Evolutionary conservation across 2,888 invertebrate genomes (phyloP).

Genomic region (Mesorhabditis sp.): DNA sequence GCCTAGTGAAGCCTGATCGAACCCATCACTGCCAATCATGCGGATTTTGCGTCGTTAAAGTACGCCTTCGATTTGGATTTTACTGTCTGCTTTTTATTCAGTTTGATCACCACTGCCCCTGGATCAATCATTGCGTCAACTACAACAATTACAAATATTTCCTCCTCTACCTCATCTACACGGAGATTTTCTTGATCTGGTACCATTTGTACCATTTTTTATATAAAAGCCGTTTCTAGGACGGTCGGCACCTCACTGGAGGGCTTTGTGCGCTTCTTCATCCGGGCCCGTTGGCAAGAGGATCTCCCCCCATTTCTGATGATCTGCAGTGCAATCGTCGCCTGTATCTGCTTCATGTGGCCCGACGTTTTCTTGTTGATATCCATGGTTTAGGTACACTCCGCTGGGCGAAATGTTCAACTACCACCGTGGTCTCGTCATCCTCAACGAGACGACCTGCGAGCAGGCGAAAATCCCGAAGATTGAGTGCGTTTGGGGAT

Average conservation of each 20-base stretch:
- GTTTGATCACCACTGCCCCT: slow-evolving; percentile 45
- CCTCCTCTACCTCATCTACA: slow-evolving; percentile 42
- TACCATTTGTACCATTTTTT: slow-evolving; percentile 10
- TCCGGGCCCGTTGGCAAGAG: slow-evolving; percentile 27
- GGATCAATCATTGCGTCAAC: slow-evolving; percentile 45
- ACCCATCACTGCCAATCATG: slow-evolving; percentile 44
- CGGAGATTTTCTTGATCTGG: slow-evolving; percentile 26
- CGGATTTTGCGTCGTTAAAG: slow-evolving; percentile 42
- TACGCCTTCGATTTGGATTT: slow-evolving; percentile 20
- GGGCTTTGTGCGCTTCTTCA: slow-evolving; percentile 33
- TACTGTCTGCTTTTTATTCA: not conserved
- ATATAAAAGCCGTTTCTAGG: slow-evolving; percentile 13
- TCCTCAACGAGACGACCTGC: slow-evolving; percentile 47
- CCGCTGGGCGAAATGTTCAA: slow-evolving; percentile 41
- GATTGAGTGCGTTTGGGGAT: slow-evolving; percentile 21
- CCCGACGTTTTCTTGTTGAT: not conserved
- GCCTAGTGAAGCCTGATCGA: slow-evolving; percentile 45
- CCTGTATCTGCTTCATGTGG: slow-evolving; percentile 21
- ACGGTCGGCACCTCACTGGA: slow-evolving; percentile 31
- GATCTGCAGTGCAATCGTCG: slow-evolving; percentile 12
- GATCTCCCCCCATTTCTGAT: slow-evolving; percentile 23
- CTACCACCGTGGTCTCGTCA: slow-evolving; percentile 34
- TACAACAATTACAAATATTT: slow-evolving; percentile 47
- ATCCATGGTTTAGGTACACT: slow-evolving; percentile 23
- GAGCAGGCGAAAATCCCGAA: slow-evolving; percentile 48